Percentiles rank a stretch among this genome's conserved stretches.
Evolutionary conservation across 1,140 invertebrate genomes (phyloP).

Genomic region (Drusus annulatus): DNA sequence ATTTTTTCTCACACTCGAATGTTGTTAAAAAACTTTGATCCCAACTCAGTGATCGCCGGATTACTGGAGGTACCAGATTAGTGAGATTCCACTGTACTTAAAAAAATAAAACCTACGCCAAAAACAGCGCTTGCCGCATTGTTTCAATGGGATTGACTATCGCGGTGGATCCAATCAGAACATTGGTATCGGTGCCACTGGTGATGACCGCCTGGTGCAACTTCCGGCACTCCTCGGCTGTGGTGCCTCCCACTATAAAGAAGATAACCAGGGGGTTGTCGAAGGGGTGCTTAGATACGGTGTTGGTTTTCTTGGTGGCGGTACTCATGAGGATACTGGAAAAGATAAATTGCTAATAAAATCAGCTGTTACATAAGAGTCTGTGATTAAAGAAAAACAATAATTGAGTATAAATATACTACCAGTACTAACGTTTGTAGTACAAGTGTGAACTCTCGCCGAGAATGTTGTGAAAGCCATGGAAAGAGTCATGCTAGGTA

Average conservation of each 20-base stretch:
- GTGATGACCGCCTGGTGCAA: constrained; percentile 67
- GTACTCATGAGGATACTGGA: constrained; percentile 65
- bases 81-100: too few relatives aligned
- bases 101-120: constrained; percentile 20
- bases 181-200: constrained; percentile 67
- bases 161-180: constrained; percentile 66
- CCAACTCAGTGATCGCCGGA: too few relatives aligned
- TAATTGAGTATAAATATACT: too few relatives aligned
- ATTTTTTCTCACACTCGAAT: too few relatives aligned
- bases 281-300: constrained; percentile 68
- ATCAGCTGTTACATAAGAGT: too few relatives aligned
- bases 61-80: too few relatives aligned
- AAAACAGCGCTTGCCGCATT: constrained; percentile 63
- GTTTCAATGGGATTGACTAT: constrained; percentile 65
- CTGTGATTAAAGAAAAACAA: too few relatives aligned
- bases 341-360: constrained; percentile 20
- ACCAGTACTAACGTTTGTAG: too few relatives aligned
- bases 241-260: constrained; percentile 75
- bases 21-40: too few relatives aligned
- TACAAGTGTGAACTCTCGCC: too few relatives aligned
- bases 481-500: too few relatives aligned
- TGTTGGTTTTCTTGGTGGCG: constrained; percentile 59
- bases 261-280: constrained; percentile 74
- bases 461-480: too few relatives aligned
- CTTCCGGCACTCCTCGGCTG: constrained; percentile 72